A percentile compares a stretch with the other conserved stretches of the same genome.
Evolutionary conservation across 2,113 vertebrate species (phyloP).

Genomic region (Epinephelus moara): DNA sequence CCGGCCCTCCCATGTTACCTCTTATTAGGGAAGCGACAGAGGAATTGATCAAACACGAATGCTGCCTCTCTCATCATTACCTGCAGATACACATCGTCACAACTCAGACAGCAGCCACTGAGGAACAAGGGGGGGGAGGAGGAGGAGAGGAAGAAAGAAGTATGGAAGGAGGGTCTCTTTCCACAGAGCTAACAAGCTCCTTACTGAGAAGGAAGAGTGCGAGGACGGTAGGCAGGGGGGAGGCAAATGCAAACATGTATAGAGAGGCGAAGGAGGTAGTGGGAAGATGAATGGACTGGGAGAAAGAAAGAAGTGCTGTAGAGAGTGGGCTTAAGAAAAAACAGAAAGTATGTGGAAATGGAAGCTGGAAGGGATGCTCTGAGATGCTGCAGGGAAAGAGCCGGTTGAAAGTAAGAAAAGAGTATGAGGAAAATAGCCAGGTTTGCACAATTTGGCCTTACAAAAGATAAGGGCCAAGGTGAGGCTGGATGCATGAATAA

Average conservation of each 20-base stretch:
- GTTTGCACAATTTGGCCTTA: slow-evolving; percentile 33
- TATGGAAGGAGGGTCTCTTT: slow-evolving; percentile 27
- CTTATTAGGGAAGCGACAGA: slow-evolving; percentile 46
- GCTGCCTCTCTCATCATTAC: slow-evolving; percentile 58
- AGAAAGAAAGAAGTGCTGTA: slow-evolving; percentile 17
- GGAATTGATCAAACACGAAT: slow-evolving; percentile 52
- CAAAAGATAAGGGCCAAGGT: slow-evolving; percentile 56
- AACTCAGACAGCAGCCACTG: slow-evolving; percentile 37
- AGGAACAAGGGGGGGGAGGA: background rate
- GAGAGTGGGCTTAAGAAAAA: slow-evolving; percentile 31
- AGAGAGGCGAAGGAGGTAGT: slow-evolving; percentile 17
- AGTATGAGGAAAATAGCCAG: slow-evolving; percentile 14
- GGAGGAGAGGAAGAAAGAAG: background rate
- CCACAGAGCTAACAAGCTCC: slow-evolving; percentile 67
- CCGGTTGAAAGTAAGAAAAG: background rate
- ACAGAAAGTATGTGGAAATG: slow-evolving; percentile 8
- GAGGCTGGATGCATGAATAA: slow-evolving; percentile 62
- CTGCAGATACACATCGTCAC: slow-evolving; percentile 38
- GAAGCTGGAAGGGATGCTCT: background rate
- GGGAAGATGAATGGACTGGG: slow-evolving; percentile 42
- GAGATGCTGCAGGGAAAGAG: slow-evolving; percentile 12
- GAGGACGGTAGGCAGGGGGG: slow-evolving; percentile 10
- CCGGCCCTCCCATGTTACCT: background rate
- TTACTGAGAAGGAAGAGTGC: slow-evolving; percentile 22
- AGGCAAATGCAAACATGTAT: slow-evolving; percentile 19